Conservation (phyloP, 1,140 invertebrate species). For the Conus betulinus region DNA sequence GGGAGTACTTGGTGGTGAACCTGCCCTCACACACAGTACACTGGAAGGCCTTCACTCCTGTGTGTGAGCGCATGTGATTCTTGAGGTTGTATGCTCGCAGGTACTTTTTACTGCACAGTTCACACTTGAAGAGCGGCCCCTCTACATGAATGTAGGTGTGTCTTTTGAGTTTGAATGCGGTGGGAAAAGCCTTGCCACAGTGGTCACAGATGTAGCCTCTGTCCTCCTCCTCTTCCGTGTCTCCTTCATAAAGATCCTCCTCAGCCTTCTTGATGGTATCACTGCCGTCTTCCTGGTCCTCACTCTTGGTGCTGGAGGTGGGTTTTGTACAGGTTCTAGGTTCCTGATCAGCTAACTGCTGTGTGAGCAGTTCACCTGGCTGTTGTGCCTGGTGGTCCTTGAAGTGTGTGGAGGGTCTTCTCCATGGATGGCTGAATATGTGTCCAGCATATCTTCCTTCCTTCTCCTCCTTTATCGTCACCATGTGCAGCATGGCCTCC, state of each 20-base stretch:
- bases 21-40: constrained; percentile 88
- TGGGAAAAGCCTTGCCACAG: background rate
- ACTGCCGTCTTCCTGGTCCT: background rate
- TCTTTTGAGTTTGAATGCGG: background rate
- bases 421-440: background rate
- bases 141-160: background rate
- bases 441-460: background rate
- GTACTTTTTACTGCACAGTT: background rate
- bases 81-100: background rate
- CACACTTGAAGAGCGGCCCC: background rate
- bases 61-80: background rate
- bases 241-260: background rate
- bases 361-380: background rate
- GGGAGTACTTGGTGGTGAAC: constrained; percentile 94
- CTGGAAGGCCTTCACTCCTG: background rate
- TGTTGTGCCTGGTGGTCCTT: background rate
- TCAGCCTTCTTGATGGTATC: background rate
- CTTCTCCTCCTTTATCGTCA: background rate
- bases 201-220: background rate
- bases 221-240: background rate
- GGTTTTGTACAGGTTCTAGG: background rate
- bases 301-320: background rate
- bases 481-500: constrained; percentile 8
- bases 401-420: background rate
- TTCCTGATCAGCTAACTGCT: background rate